Evolutionary conservation across 2,113 vertebrate species (phyloP).

Genomic region (Probosciger aterrimus): DNA sequence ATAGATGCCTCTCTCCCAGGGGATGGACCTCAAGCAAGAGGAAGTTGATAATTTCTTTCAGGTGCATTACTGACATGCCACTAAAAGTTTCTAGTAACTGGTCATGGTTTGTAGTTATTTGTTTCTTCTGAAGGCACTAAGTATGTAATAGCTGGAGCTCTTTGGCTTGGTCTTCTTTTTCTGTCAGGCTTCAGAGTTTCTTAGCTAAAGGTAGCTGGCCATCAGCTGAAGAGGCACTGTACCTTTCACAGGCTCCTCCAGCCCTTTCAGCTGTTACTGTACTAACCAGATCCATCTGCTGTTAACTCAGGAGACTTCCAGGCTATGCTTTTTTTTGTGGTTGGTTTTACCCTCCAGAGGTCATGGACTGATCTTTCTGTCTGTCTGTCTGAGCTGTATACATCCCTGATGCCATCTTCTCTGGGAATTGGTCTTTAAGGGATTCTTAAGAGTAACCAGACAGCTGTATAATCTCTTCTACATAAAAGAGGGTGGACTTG

Average conservation of each 20-base stretch:
- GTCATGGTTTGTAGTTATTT: not conserved
- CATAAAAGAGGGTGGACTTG: not conserved
- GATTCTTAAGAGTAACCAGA: not conserved
- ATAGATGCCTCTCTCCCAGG: not conserved
- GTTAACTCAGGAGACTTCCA: not conserved
- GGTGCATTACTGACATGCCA: not conserved
- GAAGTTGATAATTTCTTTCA: not conserved
- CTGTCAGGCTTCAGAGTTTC: not conserved
- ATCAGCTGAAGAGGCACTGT: not conserved
- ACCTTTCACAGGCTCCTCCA: not conserved
- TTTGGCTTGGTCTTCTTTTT: not conserved
- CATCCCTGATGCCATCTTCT: not conserved
- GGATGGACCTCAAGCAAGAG: not conserved
- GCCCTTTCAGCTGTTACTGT: not conserved
- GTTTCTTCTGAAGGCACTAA: not conserved
- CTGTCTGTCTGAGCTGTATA: not conserved
- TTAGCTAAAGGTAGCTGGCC: not conserved
- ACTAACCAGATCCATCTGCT: not conserved
- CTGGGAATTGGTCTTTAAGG: not conserved
- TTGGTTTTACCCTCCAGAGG: not conserved
- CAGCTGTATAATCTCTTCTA: not conserved
- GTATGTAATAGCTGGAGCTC: not conserved
- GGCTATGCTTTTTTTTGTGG: not conserved
- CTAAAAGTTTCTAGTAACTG: not conserved
- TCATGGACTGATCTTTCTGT: not conserved